These are phyloP conservation scores for Gymnothorax javanicus DNA, from an alignment of 2,797 vertebrate species.

Conservation along the genomic window DNA sequence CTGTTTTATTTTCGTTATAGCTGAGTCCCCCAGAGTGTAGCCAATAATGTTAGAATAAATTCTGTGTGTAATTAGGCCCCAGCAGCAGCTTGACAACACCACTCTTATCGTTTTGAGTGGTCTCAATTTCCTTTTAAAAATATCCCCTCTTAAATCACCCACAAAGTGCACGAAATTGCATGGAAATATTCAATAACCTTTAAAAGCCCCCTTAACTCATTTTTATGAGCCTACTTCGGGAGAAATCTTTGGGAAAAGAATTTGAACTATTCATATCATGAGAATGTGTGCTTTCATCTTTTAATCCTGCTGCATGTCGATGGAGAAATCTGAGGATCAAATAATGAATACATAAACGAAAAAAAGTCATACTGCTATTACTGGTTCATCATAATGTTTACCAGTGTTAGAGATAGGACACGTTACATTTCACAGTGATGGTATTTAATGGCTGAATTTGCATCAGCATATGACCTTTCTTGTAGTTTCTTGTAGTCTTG, in stretches of 20 bases:
- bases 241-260: slow-evolving; percentile 61
- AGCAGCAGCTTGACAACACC: slow-evolving; percentile 57
- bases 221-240: slow-evolving; percentile 71
- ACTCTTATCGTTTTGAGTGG: slow-evolving; percentile 67
- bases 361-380: slow-evolving; percentile 61
- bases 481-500: neutral
- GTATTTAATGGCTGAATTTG: slow-evolving; percentile 60
- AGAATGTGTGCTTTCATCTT: slow-evolving; percentile 60
- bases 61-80: slow-evolving; percentile 64
- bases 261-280: slow-evolving; percentile 43
- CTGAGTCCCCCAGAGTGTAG: neutral
- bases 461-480: neutral
- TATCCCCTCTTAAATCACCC: slow-evolving; percentile 65
- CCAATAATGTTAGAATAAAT: slow-evolving; percentile 48
- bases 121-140: slow-evolving; percentile 69
- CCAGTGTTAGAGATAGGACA: slow-evolving; percentile 59
- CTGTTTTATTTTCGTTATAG: slow-evolving; percentile 10
- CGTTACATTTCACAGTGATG: slow-evolving; percentile 69
- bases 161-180: slow-evolving; percentile 66
- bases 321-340: slow-evolving; percentile 61
- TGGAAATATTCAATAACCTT: slow-evolving; percentile 62
- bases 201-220: slow-evolving; percentile 63
- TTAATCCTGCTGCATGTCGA: slow-evolving; percentile 49
- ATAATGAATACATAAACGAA: slow-evolving; percentile 59
- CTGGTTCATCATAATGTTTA: slow-evolving; percentile 59